Percentiles rank a stretch among this genome's conserved stretches.
These are phyloP conservation scores for Falco rusticolus DNA, from an alignment of 2,797 vertebrate species.

Conservation along the genomic window DNA sequence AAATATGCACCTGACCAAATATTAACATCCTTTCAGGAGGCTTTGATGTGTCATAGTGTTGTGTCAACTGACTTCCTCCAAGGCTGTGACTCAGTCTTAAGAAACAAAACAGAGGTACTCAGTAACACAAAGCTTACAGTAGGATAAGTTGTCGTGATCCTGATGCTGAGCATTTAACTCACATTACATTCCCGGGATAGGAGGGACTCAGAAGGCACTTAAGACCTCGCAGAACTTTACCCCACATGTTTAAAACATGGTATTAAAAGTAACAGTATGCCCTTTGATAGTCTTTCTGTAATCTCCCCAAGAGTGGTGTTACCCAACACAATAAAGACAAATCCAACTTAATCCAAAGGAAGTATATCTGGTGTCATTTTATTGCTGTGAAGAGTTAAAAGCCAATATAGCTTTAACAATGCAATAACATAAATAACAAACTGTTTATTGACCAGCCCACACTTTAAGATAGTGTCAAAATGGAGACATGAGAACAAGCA, in stretches of 20 bases:
- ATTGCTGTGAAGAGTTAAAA: neutral
- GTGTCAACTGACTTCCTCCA: slow-evolving; percentile 16
- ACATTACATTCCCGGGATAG: neutral
- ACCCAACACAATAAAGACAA: neutral
- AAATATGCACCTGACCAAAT: slow-evolving; percentile 76
- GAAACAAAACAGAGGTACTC: slow-evolving; percentile 8
- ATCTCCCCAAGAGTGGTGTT: neutral
- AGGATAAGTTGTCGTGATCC: neutral
- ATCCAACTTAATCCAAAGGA: neutral
- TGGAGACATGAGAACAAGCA: neutral
- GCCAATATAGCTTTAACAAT: neutral
- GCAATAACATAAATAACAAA: neutral
- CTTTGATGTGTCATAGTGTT: slow-evolving; percentile 39
- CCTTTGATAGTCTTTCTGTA: neutral
- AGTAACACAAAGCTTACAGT: neutral
- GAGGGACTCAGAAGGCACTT: neutral
- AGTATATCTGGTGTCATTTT: neutral
- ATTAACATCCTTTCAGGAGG: slow-evolving; percentile 56
- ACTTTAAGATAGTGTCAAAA: neutral
- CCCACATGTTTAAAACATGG: neutral
- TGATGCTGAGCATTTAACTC: neutral
- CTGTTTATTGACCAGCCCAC: neutral
- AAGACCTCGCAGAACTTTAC: neutral
- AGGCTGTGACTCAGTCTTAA: neutral
- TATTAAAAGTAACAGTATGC: rapidly evolving